phyloP scores from a whole-genome alignment of 1,140 invertebrate species.

The Ericerus pela region DNA sequence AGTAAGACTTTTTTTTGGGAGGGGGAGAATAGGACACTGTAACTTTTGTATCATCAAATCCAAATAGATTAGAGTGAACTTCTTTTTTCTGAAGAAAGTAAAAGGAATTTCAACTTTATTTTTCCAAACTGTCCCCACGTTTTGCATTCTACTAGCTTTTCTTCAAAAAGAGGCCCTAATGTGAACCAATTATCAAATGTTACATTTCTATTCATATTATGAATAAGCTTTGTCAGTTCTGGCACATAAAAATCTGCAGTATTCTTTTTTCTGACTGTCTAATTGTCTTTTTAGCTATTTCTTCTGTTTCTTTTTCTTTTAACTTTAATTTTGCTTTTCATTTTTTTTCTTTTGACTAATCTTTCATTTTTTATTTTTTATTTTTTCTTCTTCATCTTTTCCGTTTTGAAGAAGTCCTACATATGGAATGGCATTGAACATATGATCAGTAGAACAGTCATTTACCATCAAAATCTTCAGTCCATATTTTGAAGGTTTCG shows the following conservation, averaged over 20 bases:
- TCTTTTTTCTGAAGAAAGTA: slow-evolving; percentile 13
- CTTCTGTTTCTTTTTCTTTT: too few relatives aligned
- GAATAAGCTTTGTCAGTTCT: slow-evolving; percentile 20
- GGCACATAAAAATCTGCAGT: slow-evolving; percentile 18
- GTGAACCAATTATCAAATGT: slow-evolving; percentile 31
- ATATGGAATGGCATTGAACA: slow-evolving; percentile 18
- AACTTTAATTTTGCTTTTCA: too few relatives aligned
- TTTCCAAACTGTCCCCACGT: slow-evolving; percentile 18
- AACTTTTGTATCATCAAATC: slow-evolving; percentile 14
- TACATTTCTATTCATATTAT: slow-evolving; percentile 24
- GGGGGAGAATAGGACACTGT: slow-evolving; percentile 18
- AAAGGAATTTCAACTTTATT: slow-evolving; percentile 20
- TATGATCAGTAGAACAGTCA: slow-evolving; percentile 12
- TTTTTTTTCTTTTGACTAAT: too few relatives aligned
- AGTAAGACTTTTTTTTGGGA: slow-evolving; percentile 27
- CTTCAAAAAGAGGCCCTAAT: slow-evolving; percentile 23
- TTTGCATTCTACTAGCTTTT: slow-evolving; percentile 21
- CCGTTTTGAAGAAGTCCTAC: slow-evolving; percentile 25
- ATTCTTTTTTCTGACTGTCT: slow-evolving; percentile 30
- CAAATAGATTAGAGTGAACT: slow-evolving; percentile 8
- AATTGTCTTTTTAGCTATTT: slow-evolving; percentile 27
- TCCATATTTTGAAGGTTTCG: slow-evolving; percentile 34
- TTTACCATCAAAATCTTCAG: slow-evolving; percentile 12
- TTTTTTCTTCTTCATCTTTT: too few relatives aligned
- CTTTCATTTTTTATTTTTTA: too few relatives aligned